Evolutionary conservation across 2,113 vertebrate species (phyloP), one percentile per base, ranked within the genome.

Genomic region (Plectropomus leopardus): DNA sequence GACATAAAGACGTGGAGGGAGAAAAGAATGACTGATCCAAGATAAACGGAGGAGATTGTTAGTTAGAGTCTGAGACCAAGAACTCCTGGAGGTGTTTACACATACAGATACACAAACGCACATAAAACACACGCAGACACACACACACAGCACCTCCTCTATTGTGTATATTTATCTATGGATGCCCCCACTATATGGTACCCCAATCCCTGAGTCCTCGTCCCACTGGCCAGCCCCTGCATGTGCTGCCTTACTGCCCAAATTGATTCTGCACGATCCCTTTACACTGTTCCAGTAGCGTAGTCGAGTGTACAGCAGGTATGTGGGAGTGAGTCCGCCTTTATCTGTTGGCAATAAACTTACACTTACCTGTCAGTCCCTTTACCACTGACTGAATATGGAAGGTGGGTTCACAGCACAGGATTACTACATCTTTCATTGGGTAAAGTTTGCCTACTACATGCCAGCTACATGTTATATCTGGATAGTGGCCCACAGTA

Each of bases 161-260:
- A 84, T 87, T 90, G 83, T 93, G 91, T 93, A 94, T 92, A 93
- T 93, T 94, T 94, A 91, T 91, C 92, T 77, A 82, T 85, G 88
- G 79, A 89, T 89, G 80, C 75, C 71, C 83, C 88, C 82, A 84
- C 76, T 82, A 79, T 76, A 86, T 45, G 66, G 73, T 78, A 74
- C 60, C 79, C 82, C 57, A 24, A 40, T 34, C 57, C 84, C 65
- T 14, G 59, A 85, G 32, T 68, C 83, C 63, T 84, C 24, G 14
- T 72, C 70, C 83, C 72, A 66, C n/a, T 67, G 75, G 73, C 67
- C 75, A 80, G 74, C 80, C 85, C 86, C 80, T 88, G 93, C 91
- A 92, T 93, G 93, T 88, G 74, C 80, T 86, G 89, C 90, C 86
- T 86, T 82, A 86, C 67, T 72, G 80, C 76, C 81, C 84, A 74